These are phyloP conservation scores for Actinia equina DNA, from an alignment of 64 coral and sea anemone species.

Conservation along the genomic window DNA sequence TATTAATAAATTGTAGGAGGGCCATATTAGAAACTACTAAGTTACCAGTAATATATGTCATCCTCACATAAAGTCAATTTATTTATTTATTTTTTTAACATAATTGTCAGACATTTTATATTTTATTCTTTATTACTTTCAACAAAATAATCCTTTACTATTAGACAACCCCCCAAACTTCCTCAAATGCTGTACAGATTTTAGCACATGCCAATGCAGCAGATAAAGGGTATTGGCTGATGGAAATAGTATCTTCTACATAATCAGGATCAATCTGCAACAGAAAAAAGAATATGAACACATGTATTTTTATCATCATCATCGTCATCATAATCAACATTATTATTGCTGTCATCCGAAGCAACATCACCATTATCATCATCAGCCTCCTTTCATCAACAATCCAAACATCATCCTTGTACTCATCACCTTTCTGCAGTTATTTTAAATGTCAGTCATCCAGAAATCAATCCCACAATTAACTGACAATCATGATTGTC, in stretches of 20 bases:
- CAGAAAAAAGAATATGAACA: background rate
- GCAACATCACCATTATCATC: background rate
- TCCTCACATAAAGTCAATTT: too few relatives aligned
- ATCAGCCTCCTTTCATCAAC: background rate
- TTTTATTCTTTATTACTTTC: too few relatives aligned
- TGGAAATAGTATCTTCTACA: constrained; percentile 81
- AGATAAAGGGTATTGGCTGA: constrained; percentile 93
- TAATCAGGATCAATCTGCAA: constrained; percentile 87
- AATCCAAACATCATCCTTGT: background rate
- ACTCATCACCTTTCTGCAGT: background rate
- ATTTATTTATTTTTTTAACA: too few relatives aligned
- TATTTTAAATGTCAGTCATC: too few relatives aligned
- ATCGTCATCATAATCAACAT: background rate
- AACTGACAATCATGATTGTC: background rate
- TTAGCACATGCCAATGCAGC: constrained; percentile 91
- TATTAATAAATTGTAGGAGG: too few relatives aligned
- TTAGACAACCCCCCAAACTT: constrained; percentile 95
- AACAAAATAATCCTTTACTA: background rate
- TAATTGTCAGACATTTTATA: too few relatives aligned
- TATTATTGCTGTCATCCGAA: background rate
- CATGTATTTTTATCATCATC: background rate
- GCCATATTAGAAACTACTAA: too few relatives aligned
- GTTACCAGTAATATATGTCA: too few relatives aligned
- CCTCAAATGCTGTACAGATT: constrained; percentile 94
- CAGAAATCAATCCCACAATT: too few relatives aligned